phyloP scores from a whole-genome alignment of 2,888 invertebrate genomes.

The Bembecia ichneumoniformis region DNA sequence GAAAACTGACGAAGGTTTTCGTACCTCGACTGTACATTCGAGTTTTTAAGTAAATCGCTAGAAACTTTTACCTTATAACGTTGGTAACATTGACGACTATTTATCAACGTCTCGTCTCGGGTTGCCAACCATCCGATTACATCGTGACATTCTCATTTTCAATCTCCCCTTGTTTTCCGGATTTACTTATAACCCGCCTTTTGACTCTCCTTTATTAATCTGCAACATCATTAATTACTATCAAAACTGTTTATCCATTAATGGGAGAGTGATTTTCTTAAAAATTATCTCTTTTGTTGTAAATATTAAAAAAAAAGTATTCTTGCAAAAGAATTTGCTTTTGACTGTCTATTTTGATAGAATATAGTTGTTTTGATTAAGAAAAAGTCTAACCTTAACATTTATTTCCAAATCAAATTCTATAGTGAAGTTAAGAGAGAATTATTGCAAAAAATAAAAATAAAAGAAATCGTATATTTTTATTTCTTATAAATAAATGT shows the following conservation, averaged over 20 bases:
- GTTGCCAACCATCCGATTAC: conserved; percentile 58
- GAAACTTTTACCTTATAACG: background rate
- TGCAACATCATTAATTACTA: conserved; percentile 57
- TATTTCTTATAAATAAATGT: too few species aligned
- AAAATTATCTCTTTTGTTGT: too few species aligned
- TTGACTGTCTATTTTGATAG: background rate
- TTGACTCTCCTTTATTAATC: conserved; percentile 58
- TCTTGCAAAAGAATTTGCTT: background rate
- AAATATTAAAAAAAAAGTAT: background rate
- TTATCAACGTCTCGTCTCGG: conserved; percentile 56
- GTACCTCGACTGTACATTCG: too few species aligned
- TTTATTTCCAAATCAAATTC: too few species aligned
- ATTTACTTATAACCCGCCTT: conserved; percentile 64
- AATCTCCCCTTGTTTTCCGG: conserved; percentile 27
- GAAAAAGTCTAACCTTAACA: too few species aligned
- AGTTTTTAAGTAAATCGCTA: too few species aligned
- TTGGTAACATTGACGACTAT: conserved; percentile 36
- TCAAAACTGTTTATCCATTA: conserved; percentile 36
- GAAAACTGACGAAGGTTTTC: too few species aligned
- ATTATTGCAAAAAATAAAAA: too few species aligned
- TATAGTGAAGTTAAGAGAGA: too few species aligned
- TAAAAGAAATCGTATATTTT: too few species aligned
- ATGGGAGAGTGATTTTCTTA: background rate
- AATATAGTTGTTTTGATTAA: too few species aligned
- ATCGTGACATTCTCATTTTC: conserved; percentile 61